Base-by-base conservation (phyloP, 1,140 invertebrate genomes). In the Thaumatotibia leucotreta region DNA sequence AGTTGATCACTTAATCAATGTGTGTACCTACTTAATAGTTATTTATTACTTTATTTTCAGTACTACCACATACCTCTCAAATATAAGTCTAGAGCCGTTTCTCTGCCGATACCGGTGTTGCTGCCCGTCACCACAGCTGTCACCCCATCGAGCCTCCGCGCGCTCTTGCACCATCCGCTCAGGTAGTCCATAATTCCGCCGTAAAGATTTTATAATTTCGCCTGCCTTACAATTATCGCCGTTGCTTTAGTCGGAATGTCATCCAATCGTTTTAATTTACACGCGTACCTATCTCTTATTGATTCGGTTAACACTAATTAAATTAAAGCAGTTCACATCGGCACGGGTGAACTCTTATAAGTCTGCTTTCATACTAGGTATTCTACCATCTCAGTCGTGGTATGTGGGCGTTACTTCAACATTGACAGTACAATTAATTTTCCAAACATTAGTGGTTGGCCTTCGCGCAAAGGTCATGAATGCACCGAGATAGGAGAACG, bases 31-130 rank as follows among this genome's bases (percentile, higher is more conserved):
- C n/a, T n/a, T n/a, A n/a, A n/a, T n/a, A n/a, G n/a, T n/a, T n/a
- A n/a, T n/a, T n/a, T n/a, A n/a, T n/a, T n/a, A n/a, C n/a, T n/a
- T n/a, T n/a, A n/a, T n/a, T n/a, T n/a, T n/a, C n/a, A n/a, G n/a
- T n/a, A n/a, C n/a, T 3, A 35, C n/a, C 9, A 70, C 62, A 31
- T 66, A 87, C 95, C 95, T 83, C 95, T 88, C 69, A 91, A 92
- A 22, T 94, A 96, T 68, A 97, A 84, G 81, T 97, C 95, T 32
- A 93, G 77, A 0, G 94, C 96, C 3, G 97, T 97, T 81, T 95
- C 95, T 89, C 96, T 97, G 10, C 97, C 97, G 72, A 98, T 97
- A 5, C 97, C 97, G 9, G 95, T 94, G 80, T 97, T 98, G 23
- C 95, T 94, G 11, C 97, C 97, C 0, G 96, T 97, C 31, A 98